Evolutionary conservation across 2,888 invertebrate species (phyloP), one percentile per base, ranked within the genome.

Genomic region (Alloscopus bannaensis): DNA sequence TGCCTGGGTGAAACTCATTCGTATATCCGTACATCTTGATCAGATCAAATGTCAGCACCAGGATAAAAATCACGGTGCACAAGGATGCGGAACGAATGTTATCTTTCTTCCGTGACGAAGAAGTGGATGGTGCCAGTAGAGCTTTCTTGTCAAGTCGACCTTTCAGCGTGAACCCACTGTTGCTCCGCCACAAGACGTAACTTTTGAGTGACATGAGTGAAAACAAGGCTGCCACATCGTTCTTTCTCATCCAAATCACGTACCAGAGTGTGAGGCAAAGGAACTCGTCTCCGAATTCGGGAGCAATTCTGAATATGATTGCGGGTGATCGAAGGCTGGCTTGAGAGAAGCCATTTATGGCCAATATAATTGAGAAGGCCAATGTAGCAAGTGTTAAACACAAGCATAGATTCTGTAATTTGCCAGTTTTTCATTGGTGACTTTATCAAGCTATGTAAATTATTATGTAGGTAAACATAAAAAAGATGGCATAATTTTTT

Each of bases 261-360:
- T 40, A 62, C 62, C 62, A 62, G 2, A 4, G 22, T 13, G 26
- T 24, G 18, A 62, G 42, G 18, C 62, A 62, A 26, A 62, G 62
- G 11, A 40, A 42, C 1, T 6, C 4, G 62, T 62, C 62, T 0
- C 62, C 62, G 11, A 62, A 4, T 22, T 62, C 62, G 16, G 40
- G 62, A 6, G 62, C 62, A 4, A 62, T 40, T 22, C 1, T 26
- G 13, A 62, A 62, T 6, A 62, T 62, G 2, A 62, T 22, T 11
- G 62, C 40, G 16, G 62, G 62, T 8, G 40, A n/a, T 1, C 62
- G 40, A 8, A 62, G 11, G 13, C 6, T 40, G 8, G 26, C 42
- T 1, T 11, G 11, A n/a, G 42, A 57, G 11, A 57, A 45, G 3
- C 8, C 4, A 45, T 4, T 18, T 4, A n/a, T 45, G 3, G 45